Conservation (phyloP, 2,113 vertebrate genomes). For the Thymallus thymallus region DNA sequence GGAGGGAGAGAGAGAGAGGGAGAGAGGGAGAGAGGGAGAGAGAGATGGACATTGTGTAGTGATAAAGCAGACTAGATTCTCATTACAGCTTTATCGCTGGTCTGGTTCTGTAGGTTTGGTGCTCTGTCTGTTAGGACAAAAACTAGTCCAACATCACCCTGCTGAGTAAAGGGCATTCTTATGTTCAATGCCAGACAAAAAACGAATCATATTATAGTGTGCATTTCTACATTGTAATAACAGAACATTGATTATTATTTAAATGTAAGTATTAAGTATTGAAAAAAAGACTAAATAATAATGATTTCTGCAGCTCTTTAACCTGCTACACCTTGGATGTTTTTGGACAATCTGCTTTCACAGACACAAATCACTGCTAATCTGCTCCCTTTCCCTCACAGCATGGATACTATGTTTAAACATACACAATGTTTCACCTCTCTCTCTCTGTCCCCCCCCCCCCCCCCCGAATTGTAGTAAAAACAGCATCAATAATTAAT, state of each 20-base stretch:
- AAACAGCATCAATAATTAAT: slow-evolving; percentile 83
- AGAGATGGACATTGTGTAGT: too few species aligned
- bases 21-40: too few species aligned
- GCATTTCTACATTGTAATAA: too few species aligned
- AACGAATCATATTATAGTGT: too few species aligned
- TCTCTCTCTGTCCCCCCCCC: slow-evolving; percentile 35
- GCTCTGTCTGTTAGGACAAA: slow-evolving; percentile 3
- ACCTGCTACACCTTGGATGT: background rate
- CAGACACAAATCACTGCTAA: background rate
- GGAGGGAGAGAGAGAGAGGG: too few species aligned
- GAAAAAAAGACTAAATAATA: too few species aligned
- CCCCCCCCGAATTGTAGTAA: slow-evolving; percentile 67
- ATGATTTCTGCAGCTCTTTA: background rate
- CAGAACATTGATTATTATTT: too few species aligned
- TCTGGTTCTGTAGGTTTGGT: background rate
- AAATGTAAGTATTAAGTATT: too few species aligned
- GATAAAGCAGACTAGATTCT: slow-evolving; percentile 32
- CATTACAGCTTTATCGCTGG: slow-evolving; percentile 19
- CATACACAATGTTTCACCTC: slow-evolving; percentile 36
- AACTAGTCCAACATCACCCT: background rate
- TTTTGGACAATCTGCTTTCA: background rate
- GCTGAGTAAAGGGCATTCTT: too few species aligned
- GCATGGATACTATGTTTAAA: slow-evolving; percentile 55
- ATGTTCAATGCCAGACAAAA: too few species aligned
- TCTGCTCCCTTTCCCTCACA: slow-evolving; percentile 7